Percentiles rank a stretch among this genome's conserved stretches.
Evolutionary conservation across 2,888 invertebrate genomes (phyloP).

Genomic region (Drosophila greeni): DNA sequence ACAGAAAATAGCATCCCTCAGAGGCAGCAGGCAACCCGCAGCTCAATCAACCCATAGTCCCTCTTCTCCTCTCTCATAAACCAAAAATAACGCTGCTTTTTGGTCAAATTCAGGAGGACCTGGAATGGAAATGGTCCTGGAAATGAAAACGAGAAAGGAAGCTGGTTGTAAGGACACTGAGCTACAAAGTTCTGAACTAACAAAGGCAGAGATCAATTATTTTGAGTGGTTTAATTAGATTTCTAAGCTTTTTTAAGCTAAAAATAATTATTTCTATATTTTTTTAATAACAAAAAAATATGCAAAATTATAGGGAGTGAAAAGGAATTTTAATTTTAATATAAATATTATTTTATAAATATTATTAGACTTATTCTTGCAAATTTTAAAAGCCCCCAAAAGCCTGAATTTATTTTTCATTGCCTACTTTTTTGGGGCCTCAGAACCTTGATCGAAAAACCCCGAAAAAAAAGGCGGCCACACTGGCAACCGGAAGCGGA

Average conservation of each 20-base stretch:
- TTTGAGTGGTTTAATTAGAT: too few species aligned
- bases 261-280: background rate
- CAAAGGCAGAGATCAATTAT: background rate
- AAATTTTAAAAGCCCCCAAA: too few species aligned
- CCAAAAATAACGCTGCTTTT: slow-evolving; percentile 5
- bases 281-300: background rate
- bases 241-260: too few species aligned
- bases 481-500: slow-evolving; percentile 2
- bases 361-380: too few species aligned
- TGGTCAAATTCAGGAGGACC: slow-evolving; percentile 6
- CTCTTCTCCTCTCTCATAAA: background rate
- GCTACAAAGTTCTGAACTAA: too few species aligned
- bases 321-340: background rate
- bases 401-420: background rate
- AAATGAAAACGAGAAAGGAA: slow-evolving; percentile 6
- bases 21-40: background rate
- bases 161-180: background rate
- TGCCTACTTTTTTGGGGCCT: background rate
- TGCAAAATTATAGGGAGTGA: accelerated
- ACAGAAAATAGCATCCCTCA: background rate
- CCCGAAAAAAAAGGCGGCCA: background rate
- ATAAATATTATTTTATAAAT: too few species aligned
- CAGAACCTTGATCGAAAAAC: slow-evolving; percentile 11
- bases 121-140: slow-evolving; percentile 16
- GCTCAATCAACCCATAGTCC: background rate